Conservation (phyloP, 2,888 invertebrate genomes). For the Acleris literana region DNA sequence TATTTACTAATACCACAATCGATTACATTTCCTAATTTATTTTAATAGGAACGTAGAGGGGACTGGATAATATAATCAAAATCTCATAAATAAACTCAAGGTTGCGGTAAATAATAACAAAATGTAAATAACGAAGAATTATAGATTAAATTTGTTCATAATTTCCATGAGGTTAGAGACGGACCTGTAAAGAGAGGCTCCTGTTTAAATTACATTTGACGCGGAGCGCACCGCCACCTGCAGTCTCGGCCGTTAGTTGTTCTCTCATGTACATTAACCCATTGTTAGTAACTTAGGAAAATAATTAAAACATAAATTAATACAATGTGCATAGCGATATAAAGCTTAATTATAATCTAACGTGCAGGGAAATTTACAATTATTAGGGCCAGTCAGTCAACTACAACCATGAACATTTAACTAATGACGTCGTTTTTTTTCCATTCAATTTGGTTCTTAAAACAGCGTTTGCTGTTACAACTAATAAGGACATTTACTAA, state of each 20-base stretch:
- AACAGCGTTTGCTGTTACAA: neutral
- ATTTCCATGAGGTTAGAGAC: slow-evolving; percentile 69
- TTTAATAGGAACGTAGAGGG: slow-evolving; percentile 70
- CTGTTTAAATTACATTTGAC: slow-evolving; percentile 42
- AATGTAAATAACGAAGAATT: slow-evolving; percentile 39
- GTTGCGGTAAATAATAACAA: slow-evolving; percentile 44
- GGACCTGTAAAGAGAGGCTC: slow-evolving; percentile 75
- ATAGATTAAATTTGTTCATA: slow-evolving; percentile 64
- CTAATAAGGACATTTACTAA: slow-evolving; percentile 9
- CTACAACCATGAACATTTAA: slow-evolving; percentile 13
- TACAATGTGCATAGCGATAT: slow-evolving; percentile 49
- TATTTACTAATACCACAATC: slow-evolving; percentile 19
- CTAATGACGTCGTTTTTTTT: neutral
- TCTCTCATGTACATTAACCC: slow-evolving; percentile 41
- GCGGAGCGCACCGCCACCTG: slow-evolving; percentile 31
- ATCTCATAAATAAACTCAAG: slow-evolving; percentile 63
- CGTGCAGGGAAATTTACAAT: slow-evolving; percentile 48
- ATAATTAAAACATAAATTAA: slow-evolving; percentile 45
- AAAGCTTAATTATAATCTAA: slow-evolving; percentile 42
- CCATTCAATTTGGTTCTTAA: slow-evolving; percentile 10
- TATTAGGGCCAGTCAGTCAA: slow-evolving; percentile 10
- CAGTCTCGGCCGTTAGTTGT: slow-evolving; percentile 19
- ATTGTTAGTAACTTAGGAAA: slow-evolving; percentile 57
- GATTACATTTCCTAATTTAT: slow-evolving; percentile 35
- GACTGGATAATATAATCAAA: slow-evolving; percentile 52